Evolutionary conservation across 1,140 invertebrate genomes (phyloP).

Genomic region (Drosophila pachea): DNA sequence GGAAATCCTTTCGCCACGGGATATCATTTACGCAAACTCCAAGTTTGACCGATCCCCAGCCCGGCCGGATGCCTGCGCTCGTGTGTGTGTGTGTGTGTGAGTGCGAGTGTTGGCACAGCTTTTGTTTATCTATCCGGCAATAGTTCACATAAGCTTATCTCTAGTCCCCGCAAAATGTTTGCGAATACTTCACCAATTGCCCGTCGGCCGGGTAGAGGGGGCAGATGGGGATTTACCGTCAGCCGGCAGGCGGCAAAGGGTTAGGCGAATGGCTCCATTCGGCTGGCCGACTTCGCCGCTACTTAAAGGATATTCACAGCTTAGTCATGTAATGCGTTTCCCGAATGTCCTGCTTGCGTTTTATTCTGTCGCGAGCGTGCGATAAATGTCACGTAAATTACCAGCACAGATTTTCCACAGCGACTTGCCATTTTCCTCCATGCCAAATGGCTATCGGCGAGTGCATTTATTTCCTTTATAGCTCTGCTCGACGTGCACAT

Average conservation of each 20-base stretch:
- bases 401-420: conserved; percentile 37
- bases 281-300: conserved; percentile 16
- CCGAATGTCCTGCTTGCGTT: conserved; percentile 47
- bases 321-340: conserved; percentile 68
- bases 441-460: conserved; percentile 34
- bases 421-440: background rate
- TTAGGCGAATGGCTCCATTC: conserved; percentile 38
- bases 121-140: conserved; percentile 74
- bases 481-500: background rate
- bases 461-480: conserved; percentile 40
- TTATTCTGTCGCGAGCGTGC: conserved; percentile 35
- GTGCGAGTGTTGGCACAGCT: conserved; percentile 35
- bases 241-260: conserved; percentile 53
- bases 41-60: conserved; percentile 59
- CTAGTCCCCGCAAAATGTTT: conserved; percentile 54
- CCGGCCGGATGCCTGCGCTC: conserved; percentile 1
- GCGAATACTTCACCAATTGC: conserved; percentile 61
- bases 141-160: conserved; percentile 78
- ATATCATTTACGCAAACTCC: conserved; percentile 70
- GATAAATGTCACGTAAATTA: conserved; percentile 56
- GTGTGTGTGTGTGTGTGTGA: background rate
- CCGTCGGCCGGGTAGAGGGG: background rate
- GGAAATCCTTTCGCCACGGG: conserved; percentile 77
- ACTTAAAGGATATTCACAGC: conserved; percentile 69
- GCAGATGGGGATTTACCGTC: conserved; percentile 11